Conservation (phyloP, 2,888 invertebrate species). For the Lepidocyrtinus sp. region DNA sequence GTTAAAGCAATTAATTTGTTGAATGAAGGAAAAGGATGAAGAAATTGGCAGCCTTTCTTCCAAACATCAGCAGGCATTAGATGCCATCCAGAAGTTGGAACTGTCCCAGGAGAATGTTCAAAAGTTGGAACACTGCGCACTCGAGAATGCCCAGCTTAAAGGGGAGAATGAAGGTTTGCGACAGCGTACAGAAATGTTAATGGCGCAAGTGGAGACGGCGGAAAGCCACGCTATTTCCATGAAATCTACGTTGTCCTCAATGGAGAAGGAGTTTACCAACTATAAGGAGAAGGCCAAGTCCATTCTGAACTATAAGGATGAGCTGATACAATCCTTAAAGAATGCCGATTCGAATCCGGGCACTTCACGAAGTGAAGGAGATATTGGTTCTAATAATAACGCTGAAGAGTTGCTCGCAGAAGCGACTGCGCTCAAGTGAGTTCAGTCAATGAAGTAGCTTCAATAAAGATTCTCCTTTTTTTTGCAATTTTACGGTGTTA, state of each 20-base stretch:
- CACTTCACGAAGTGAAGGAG: background rate
- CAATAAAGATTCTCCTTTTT: background rate
- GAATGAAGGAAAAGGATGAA: constrained; percentile 53
- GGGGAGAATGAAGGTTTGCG: constrained; percentile 57
- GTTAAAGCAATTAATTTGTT: background rate
- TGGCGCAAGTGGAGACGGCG: constrained; percentile 37
- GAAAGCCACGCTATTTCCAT: constrained; percentile 60
- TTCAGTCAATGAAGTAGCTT: background rate
- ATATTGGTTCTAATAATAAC: constrained; percentile 4
- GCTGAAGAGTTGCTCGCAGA: constrained; percentile 63
- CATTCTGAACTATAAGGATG: constrained; percentile 84
- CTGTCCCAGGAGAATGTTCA: constrained; percentile 61
- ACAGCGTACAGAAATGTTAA: constrained; percentile 34
- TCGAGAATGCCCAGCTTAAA: constrained; percentile 63
- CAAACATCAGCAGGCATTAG: constrained; percentile 64
- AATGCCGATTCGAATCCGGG: constrained; percentile 58
- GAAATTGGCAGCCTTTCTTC: constrained; percentile 56
- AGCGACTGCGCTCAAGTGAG: constrained; percentile 66
- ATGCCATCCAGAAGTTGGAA: constrained; percentile 64
- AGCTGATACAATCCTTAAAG: constrained; percentile 79
- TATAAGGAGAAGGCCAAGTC: constrained; percentile 86
- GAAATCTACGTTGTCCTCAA: constrained; percentile 54
- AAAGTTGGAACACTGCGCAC: constrained; percentile 62
- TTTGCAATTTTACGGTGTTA: constrained; percentile 2
- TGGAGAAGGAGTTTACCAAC: constrained; percentile 78